These are phyloP conservation scores for Syrphus vitripennis DNA, from an alignment of 2,888 invertebrate genomes.

Conservation along the genomic window DNA sequence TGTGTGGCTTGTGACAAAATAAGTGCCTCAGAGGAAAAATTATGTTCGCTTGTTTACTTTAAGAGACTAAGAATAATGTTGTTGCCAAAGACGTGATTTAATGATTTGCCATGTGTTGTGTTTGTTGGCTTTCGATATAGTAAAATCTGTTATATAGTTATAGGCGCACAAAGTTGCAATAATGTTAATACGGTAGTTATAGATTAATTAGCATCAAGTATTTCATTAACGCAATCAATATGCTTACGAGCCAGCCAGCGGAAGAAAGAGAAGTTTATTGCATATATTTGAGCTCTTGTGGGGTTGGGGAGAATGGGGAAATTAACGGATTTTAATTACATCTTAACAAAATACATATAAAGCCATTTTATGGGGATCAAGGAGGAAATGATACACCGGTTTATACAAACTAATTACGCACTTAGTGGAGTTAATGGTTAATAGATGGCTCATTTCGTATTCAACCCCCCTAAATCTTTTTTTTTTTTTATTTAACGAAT, in stretches of 20 bases:
- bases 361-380: not conserved
- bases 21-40: not conserved
- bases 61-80: not conserved
- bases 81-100: not conserved
- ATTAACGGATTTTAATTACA: not conserved
- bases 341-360: not conserved
- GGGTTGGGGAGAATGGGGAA: not conserved
- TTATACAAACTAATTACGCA: conserved; percentile 4
- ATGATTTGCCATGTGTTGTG: not conserved
- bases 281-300: not conserved
- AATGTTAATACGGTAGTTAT: not conserved
- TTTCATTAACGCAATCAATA: conserved; percentile 5
- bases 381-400: not conserved
- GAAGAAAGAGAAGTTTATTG: too few species aligned
- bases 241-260: not conserved
- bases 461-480: too few species aligned
- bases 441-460: not conserved
- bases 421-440: not conserved
- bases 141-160: too few species aligned
- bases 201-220: not conserved
- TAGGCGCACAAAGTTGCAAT: not conserved
- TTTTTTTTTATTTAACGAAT: too few species aligned
- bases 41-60: not conserved
- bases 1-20: not conserved
- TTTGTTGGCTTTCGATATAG: not conserved